These are phyloP conservation scores for Ctenoplectra terminalis DNA, from an alignment of 1,140 invertebrate genomes.

Conservation along the genomic window DNA sequence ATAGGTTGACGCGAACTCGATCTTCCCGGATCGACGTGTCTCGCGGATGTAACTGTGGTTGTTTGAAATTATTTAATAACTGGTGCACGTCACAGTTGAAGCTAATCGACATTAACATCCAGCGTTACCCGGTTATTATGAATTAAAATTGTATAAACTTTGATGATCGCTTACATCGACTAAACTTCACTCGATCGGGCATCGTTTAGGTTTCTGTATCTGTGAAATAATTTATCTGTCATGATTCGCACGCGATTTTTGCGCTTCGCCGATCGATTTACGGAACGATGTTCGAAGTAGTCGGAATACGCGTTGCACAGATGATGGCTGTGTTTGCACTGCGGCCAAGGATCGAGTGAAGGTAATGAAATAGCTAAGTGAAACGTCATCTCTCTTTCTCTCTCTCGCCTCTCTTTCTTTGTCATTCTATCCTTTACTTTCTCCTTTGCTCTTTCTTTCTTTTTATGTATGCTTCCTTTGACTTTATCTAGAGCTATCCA, in stretches of 20 bases:
- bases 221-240: neutral
- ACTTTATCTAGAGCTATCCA: neutral
- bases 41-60: conserved; percentile 27
- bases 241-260: conserved; percentile 46
- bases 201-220: neutral
- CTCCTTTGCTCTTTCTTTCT: conserved; percentile 21
- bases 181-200: neutral
- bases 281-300: neutral
- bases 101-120: neutral
- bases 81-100: conserved; percentile 1
- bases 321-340: conserved; percentile 64
- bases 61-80: conserved; percentile 12
- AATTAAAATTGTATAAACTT: neutral
- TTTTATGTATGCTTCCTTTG: neutral
- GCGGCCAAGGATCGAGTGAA: conserved; percentile 68
- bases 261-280: conserved; percentile 25
- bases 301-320: conserved; percentile 31
- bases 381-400: conserved; percentile 47
- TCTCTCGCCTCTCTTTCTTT: conserved; percentile 21
- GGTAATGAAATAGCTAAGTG: conserved; percentile 71
- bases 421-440: conserved; percentile 23
- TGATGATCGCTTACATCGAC: neutral
- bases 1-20: conserved; percentile 34
- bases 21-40: too few species aligned
- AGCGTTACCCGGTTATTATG: neutral